phyloP scores from a whole-genome alignment of 1,140 invertebrate genomes.

The Drosophila virilis region DNA sequence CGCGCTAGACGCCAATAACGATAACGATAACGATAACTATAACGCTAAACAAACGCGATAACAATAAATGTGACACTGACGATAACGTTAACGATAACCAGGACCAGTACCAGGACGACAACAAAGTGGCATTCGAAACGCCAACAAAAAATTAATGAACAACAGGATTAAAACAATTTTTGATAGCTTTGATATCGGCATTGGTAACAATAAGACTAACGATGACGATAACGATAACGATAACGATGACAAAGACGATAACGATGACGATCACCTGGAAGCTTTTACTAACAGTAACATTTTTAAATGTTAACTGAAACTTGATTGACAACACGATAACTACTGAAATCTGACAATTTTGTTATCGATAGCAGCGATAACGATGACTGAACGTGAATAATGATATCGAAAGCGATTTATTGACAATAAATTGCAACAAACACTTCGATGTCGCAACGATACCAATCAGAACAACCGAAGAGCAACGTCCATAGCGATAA shows the following conservation, averaged over 20 bases:
- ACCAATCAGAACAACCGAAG: neutral
- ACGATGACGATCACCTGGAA: neutral
- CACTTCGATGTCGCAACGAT: neutral
- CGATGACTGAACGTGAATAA: neutral
- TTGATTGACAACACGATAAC: neutral
- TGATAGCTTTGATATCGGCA: neutral
- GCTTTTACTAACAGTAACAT: neutral
- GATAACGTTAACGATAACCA: neutral
- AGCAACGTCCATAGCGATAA: neutral
- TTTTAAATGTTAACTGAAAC: too few species aligned
- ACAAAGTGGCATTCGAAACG: neutral
- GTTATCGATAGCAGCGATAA: neutral
- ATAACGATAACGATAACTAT: slow-evolving; percentile 7
- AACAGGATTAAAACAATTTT: neutral
- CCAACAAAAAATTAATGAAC: too few species aligned
- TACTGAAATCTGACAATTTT: neutral
- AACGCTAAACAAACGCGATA: neutral
- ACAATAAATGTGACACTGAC: slow-evolving; percentile 2
- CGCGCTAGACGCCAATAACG: slow-evolving; percentile 49
- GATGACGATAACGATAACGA: neutral
- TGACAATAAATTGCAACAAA: neutral
- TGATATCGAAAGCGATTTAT: neutral
- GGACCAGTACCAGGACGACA: neutral
- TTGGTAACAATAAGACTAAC: neutral
- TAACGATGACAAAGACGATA: neutral